Evolutionary conservation across 1,140 invertebrate genomes (phyloP).

Genomic region (Zelostemma sp.): DNA sequence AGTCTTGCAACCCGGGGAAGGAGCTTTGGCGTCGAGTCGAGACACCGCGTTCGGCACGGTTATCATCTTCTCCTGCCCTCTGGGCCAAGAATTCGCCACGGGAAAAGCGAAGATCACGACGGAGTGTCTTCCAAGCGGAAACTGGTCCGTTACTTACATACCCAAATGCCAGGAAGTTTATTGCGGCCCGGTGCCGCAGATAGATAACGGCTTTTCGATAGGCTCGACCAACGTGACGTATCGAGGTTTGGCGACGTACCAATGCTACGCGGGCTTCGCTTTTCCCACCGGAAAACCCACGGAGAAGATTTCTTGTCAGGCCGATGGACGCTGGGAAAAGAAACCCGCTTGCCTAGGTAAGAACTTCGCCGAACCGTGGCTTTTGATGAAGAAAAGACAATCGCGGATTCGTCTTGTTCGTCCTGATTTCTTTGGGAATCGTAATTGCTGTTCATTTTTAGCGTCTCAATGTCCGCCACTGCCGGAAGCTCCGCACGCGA

Average conservation of each 20-base stretch:
- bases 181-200: slow-evolving; percentile 96
- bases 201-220: slow-evolving; percentile 97
- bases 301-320: slow-evolving; percentile 90
- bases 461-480: slow-evolving; percentile 94
- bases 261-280: slow-evolving; percentile 96
- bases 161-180: slow-evolving; percentile 98
- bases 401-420: too few relatives aligned
- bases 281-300: slow-evolving; percentile 89
- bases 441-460: slow-evolving; percentile 62
- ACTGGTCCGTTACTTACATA: slow-evolving; percentile 93
- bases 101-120: slow-evolving; percentile 87
- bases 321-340: slow-evolving; percentile 91
- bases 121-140: slow-evolving; percentile 88
- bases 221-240: slow-evolving; percentile 96
- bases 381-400: neutral
- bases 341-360: slow-evolving; percentile 89
- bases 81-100: slow-evolving; percentile 95
- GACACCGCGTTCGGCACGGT: slow-evolving; percentile 93
- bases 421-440: too few relatives aligned
- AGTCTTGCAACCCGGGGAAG: slow-evolving; percentile 83
- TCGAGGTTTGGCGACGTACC: slow-evolving; percentile 91
- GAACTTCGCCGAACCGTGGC: too few relatives aligned
- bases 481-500: slow-evolving; percentile 88
- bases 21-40: slow-evolving; percentile 89
- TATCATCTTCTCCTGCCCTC: slow-evolving; percentile 91